Evolutionary conservation across 2,797 vertebrate species (phyloP).

Genomic region (Enteromius fasciolatus): DNA sequence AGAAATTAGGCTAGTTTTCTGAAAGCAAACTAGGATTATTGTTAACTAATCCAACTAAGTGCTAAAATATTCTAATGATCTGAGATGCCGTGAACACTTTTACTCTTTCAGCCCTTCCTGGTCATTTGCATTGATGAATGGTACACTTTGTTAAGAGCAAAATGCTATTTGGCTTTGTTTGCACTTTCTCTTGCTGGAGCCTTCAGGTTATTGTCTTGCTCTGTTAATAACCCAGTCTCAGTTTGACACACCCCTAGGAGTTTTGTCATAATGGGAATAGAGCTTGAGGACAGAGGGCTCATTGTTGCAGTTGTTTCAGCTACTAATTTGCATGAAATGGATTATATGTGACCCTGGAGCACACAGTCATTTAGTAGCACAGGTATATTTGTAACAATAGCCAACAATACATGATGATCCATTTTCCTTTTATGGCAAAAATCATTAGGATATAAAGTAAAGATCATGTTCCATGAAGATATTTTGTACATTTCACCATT

Average conservation of each 20-base stretch:
- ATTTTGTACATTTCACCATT: no score
- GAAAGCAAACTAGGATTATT: neutral
- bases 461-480: no score
- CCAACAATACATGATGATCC: no score
- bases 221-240: neutral
- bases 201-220: neutral
- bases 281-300: conserved; percentile 67
- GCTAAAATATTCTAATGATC: neutral
- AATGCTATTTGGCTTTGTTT: neutral
- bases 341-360: neutral
- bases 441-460: no score
- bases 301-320: conserved; percentile 63
- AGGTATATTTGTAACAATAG: no score
- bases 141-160: conserved; percentile 3
- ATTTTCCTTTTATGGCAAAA: no score
- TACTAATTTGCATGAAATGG: neutral
- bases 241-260: conserved; percentile 3
- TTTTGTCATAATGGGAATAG: conserved; percentile 19
- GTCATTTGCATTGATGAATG: conserved; percentile 14
- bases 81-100: neutral
- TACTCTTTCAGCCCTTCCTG: neutral
- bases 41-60: neutral
- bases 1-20: conserved; percentile 22
- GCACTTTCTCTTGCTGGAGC: conserved; percentile 1
- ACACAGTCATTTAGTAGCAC: no score